Conservation (phyloP, 1,140 invertebrate species). For the Bombus picipes region DNA sequence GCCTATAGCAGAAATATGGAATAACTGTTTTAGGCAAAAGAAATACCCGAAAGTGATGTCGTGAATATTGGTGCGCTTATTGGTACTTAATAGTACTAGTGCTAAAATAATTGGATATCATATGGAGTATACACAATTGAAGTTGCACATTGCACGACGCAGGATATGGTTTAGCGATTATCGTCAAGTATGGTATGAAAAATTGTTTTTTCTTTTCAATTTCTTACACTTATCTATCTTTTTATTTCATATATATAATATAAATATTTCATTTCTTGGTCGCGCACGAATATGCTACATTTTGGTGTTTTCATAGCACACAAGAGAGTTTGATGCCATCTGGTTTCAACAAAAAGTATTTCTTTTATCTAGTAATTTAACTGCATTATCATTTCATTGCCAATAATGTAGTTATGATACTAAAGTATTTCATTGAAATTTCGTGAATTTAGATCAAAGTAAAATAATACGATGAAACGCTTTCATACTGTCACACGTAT, state of each 20-base stretch:
- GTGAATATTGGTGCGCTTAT: constrained; percentile 42
- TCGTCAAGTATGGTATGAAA: constrained; percentile 36
- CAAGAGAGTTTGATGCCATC: constrained; percentile 5
- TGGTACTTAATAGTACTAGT: constrained; percentile 63
- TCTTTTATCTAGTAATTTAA: constrained; percentile 32
- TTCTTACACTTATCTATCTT: neutral
- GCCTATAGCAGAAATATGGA: constrained; percentile 2
- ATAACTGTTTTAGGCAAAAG: constrained; percentile 26
- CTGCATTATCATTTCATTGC: constrained; percentile 8
- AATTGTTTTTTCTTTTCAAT: neutral
- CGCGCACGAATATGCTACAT: neutral
- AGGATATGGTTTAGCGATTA: constrained; percentile 35
- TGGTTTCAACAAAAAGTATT: constrained; percentile 31
- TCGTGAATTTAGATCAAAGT: neutral
- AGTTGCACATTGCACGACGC: constrained; percentile 33
- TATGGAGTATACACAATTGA: constrained; percentile 24
- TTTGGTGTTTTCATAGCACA: constrained; percentile 9
- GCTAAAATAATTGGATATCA: constrained; percentile 48
- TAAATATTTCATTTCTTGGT: constrained; percentile 18
- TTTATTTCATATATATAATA: constrained; percentile 20
- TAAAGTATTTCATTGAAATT: constrained; percentile 15
- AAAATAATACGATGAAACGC: constrained; percentile 4
- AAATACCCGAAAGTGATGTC: constrained; percentile 39
- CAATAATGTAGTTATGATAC: neutral
- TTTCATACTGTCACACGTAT: constrained; percentile 22